These are phyloP conservation scores for Anniella stebbinsi DNA, from an alignment of 2,797 vertebrate species.

Conservation along the genomic window DNA sequence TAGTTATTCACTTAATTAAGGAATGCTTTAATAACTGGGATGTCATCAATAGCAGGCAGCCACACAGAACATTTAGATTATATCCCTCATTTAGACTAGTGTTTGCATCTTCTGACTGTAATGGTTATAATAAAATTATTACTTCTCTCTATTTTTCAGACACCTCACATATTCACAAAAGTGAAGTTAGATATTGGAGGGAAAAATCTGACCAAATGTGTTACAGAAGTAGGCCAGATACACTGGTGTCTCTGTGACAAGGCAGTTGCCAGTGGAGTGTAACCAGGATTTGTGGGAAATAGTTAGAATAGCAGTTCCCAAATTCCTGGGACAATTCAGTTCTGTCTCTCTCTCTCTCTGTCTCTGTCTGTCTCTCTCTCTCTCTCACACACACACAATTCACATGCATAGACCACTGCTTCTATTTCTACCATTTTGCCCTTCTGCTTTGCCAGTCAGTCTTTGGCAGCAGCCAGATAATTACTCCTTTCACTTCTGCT, in stretches of 20 bases:
- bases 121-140: not conserved
- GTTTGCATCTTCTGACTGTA: not conserved
- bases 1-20: not conserved
- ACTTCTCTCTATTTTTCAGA: conserved; percentile 7
- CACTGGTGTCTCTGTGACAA: conserved; percentile 9
- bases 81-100: not conserved
- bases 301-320: not conserved
- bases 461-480: not conserved
- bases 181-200: conserved; percentile 13
- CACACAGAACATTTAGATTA: not conserved
- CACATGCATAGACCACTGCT: not conserved
- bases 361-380: not conserved
- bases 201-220: conserved; percentile 27
- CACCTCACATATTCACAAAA: conserved; percentile 18
- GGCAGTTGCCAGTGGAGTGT: not conserved
- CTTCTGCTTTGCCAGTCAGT: not conserved
- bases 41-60: not conserved
- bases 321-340: not conserved
- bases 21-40: not conserved
- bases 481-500: not conserved
- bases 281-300: not conserved
- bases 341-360: not conserved
- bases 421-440: not conserved
- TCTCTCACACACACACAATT: not conserved
- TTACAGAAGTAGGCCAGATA: conserved; percentile 28